These are phyloP conservation scores for Sapajus apella DNA, from an alignment of 2,113 vertebrate genomes.

Conservation along the genomic window DNA sequence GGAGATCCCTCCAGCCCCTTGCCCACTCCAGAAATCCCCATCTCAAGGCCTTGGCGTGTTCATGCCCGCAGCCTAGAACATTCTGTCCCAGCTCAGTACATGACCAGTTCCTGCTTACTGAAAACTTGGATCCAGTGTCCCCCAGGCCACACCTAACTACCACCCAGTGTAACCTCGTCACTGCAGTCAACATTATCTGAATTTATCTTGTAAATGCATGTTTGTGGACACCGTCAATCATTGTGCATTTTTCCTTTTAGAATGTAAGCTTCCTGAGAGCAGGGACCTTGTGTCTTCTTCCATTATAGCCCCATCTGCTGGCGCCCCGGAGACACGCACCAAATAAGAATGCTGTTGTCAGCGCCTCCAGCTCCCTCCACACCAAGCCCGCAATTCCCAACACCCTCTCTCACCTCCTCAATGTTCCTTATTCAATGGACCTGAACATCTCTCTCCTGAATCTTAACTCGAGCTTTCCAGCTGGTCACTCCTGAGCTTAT, in stretches of 20 bases:
- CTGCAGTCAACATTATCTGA: rapidly evolving
- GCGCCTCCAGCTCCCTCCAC: background rate
- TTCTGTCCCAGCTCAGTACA: background rate
- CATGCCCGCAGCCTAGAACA: rapidly evolving
- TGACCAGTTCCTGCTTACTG: background rate
- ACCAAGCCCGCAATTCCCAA: rapidly evolving
- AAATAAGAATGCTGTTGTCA: rapidly evolving
- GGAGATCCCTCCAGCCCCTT: rapidly evolving
- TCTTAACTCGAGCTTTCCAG: too few relatives aligned
- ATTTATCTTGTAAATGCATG: rapidly evolving
- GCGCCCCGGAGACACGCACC: rapidly evolving
- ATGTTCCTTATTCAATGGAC: background rate
- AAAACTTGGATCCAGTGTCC: background rate
- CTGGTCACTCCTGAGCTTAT: background rate
- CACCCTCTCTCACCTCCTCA: background rate
- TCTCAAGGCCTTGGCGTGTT: background rate
- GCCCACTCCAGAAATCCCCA: background rate
- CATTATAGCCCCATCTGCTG: background rate
- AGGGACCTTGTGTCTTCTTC: background rate
- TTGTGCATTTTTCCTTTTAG: rapidly evolving
- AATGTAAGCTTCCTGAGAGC: background rate
- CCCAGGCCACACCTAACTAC: background rate
- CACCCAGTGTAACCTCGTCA: rapidly evolving
- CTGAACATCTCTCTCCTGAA: background rate
- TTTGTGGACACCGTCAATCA: rapidly evolving